A percentile compares a stretch with the other conserved stretches of the same genome.
phyloP scores from a whole-genome alignment of 1,140 invertebrate species.

The Trachymyrmex cornetzi region DNA sequence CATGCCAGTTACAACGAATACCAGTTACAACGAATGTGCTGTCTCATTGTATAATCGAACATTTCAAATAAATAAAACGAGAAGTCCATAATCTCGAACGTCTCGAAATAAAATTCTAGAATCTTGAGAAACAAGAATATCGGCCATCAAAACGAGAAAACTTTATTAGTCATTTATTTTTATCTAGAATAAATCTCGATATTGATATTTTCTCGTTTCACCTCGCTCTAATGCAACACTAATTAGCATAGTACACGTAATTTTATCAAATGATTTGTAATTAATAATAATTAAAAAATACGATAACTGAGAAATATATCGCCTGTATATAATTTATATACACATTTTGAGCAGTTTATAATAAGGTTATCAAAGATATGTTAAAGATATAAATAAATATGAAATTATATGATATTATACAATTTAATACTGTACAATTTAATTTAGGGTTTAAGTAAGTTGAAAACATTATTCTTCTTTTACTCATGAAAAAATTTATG shows the following conservation, averaged over 20 bases:
- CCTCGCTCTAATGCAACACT: too few relatives aligned
- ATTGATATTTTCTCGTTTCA: too few relatives aligned
- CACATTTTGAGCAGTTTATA: neutral
- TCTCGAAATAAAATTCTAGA: too few relatives aligned
- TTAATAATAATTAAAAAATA: constrained; percentile 26
- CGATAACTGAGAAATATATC: neutral
- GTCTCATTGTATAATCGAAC: too few relatives aligned
- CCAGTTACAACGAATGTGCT: too few relatives aligned
- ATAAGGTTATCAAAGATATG: neutral
- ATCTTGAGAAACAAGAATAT: too few relatives aligned
- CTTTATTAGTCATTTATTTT: too few relatives aligned
- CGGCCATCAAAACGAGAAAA: too few relatives aligned
- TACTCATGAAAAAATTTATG: neutral
- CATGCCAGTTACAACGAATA: too few relatives aligned
- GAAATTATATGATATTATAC: neutral
- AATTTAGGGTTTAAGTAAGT: neutral
- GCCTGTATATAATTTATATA: neutral
- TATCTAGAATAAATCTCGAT: too few relatives aligned
- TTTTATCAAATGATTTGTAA: neutral
- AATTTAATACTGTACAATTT: neutral
- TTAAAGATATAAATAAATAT: neutral
- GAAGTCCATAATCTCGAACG: too few relatives aligned
- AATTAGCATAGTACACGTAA: neutral
- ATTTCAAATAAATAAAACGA: too few relatives aligned
- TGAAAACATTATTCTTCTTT: neutral